Evolutionary conservation across 2,888 invertebrate genomes (phyloP).

Genomic region (Drosophila neonasuta): DNA sequence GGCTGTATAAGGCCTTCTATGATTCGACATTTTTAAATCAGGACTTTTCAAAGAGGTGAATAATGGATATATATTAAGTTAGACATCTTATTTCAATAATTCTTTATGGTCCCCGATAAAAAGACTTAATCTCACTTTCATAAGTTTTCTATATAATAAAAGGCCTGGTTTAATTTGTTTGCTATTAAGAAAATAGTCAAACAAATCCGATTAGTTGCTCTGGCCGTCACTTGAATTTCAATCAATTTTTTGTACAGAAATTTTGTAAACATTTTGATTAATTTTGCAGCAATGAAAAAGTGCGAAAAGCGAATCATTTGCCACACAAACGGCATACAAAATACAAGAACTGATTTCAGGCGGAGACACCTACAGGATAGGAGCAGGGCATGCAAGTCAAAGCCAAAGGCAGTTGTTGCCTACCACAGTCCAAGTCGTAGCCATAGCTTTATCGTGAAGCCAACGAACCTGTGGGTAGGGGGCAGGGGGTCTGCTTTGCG

Average conservation of each 20-base stretch:
- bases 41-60: too few species aligned
- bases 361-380: conserved; percentile 11
- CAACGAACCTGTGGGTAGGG: conserved; percentile 3
- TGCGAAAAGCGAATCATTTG: conserved; percentile 60
- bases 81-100: too few species aligned
- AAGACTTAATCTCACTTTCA: too few species aligned
- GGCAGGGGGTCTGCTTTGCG: conserved; percentile 17
- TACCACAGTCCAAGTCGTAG: conserved; percentile 43
- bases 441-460: conserved; percentile 29
- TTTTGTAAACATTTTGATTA: conserved; percentile 77
- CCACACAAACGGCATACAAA: conserved; percentile 74
- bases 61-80: too few species aligned
- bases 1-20: too few species aligned
- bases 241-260: conserved; percentile 62
- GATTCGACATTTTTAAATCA: too few species aligned
- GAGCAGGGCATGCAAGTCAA: neutral
- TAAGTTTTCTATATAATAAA: neutral
- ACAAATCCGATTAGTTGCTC: conserved; percentile 13
- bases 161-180: neutral
- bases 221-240: neutral
- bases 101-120: too few species aligned
- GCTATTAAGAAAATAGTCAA: neutral
- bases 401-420: conserved; percentile 15
- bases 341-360: conserved; percentile 67
- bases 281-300: conserved; percentile 61